Base-by-base conservation (phyloP, 2,888 invertebrate species). In the Dysmachus trigonus region DNA sequence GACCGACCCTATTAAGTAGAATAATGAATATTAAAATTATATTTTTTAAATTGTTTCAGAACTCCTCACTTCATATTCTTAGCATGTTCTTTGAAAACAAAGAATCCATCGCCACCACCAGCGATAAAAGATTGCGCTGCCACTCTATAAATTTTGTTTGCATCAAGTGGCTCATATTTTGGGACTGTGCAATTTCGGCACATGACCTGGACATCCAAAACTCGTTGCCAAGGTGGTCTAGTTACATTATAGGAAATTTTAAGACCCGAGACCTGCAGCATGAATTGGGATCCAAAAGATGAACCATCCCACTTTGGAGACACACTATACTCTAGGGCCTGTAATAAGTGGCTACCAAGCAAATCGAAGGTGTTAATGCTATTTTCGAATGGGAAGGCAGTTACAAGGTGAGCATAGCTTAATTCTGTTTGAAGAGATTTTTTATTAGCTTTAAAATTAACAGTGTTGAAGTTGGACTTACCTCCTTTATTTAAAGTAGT, bases 381-480 rank as follows among this genome's bases (percentile, higher is more conserved):
- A 91, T 97, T 97, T 90, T 94, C 94, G 90, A 97, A 97, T 0
- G 97, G 97, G 87, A 95, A 93, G 30, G 95, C 94, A 88, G 94
- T 94, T 5, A 96, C 91, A 8, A 97, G 89, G 86, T 95, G 95
- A 82, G 94, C 95, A 62, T 95, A 95, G 0, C 95, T 96, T 13
- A 96, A 94, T 10, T 95, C 96, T 96, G 90, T 30, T 31, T 33
- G 1, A 51, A 15, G 51, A 74, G 31, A 33, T 31, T 10, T 41
- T 22, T 72, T 72, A 6, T 47, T 47, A 47, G 4, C 15, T 47
- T n/a, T 47, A n/a, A 4, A 2, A 47, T n/a, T n/a, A 47, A 47
- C n/a, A 5, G n/a, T 1, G 1, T 47, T 15, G n/a, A 6, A n/a
- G 1, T 47, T 7, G 47, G 7, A 89, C 93, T 92, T 90, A 95